Evolutionary conservation across 2,797 vertebrate species (phyloP), one percentile per base, ranked within the genome.

Genomic region (Epinephelus awoara): DNA sequence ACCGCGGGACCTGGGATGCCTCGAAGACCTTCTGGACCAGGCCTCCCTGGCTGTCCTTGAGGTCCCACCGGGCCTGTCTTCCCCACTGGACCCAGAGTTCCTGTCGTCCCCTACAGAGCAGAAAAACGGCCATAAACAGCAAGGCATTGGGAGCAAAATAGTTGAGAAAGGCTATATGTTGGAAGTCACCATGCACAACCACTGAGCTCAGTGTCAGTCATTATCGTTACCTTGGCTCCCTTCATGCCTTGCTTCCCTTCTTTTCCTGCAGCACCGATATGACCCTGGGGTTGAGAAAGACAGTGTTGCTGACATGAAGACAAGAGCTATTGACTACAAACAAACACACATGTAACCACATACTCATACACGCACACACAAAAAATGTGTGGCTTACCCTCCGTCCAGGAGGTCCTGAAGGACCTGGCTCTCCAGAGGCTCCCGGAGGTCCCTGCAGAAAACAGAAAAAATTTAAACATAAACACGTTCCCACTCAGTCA

Each of bases 1-100:
- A 99, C 98, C 74, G 92, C 95, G 42, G 97, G 93, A 21, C 98
- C 98, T 0, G 97, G 97, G 80, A 99, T 98, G 34, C 98, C 98
- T 2, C 84, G 93, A 38, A 98, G 93, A 11, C 97, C 98, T 56
- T 98, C 96, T 10, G 96, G 94, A 51, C 98, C 97, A 1, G 85
- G 44, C 13, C 78, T 95, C 4, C 98, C 98, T 2, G 97, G 96
- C 0, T 96, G 96, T 5, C 98, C 98, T 84, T 96, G 96, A 0
- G 96, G 90, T 50, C 98, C 98, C 29, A 94, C 82, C 0, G 96
- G 97, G 3, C 98, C 98, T 9, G 83, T 96, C 74, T 94, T 97
- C 46, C 98, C 97, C 2, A 83, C 62, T 3, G 92, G 89, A 13
- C 98, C 98, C 3, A 92, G 95, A 0, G 88, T 72, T 57, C 97